Evolutionary conservation across 2,113 vertebrate genomes (phyloP).

Genomic region (Aptenodytes patagonicus): DNA sequence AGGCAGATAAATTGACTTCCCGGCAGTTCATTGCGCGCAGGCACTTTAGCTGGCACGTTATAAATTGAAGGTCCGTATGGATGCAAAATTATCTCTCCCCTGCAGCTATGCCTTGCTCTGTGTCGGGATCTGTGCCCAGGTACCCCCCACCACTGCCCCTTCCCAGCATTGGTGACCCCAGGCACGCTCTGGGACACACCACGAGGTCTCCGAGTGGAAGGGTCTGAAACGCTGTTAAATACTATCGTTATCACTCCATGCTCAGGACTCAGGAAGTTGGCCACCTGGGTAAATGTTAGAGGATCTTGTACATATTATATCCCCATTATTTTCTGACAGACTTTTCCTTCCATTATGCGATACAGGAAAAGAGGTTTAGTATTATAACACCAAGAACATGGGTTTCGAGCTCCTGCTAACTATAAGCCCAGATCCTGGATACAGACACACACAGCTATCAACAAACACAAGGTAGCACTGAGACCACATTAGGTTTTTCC

Average conservation of each 20-base stretch:
- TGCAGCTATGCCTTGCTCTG: fast-evolving
- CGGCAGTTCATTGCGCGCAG: fast-evolving
- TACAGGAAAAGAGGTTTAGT: constrained; percentile 77
- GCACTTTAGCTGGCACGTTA: background rate
- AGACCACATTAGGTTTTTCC: constrained; percentile 64
- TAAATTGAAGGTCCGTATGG: background rate
- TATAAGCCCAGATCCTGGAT: constrained; percentile 78
- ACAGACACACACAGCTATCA: constrained; percentile 70
- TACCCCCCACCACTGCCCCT: background rate
- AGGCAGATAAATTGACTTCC: background rate
- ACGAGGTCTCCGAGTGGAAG: fast-evolving
- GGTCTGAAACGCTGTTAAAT: background rate
- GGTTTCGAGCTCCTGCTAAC: constrained; percentile 54
- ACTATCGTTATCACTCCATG: background rate
- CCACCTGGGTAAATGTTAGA: constrained; percentile 71
- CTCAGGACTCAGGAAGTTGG: constrained; percentile 59
- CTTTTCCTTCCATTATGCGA: constrained; percentile 73
- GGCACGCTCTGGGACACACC: fast-evolving
- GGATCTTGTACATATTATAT: constrained; percentile 59
- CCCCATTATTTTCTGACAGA: constrained; percentile 64
- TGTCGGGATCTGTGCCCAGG: background rate
- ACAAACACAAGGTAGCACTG: constrained; percentile 72
- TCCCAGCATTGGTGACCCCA: background rate
- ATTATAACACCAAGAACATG: constrained; percentile 49
- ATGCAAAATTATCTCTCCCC: background rate